phyloP scores from a whole-genome alignment of 2,113 vertebrate genomes.

The Pachypanchax playfairii region DNA sequence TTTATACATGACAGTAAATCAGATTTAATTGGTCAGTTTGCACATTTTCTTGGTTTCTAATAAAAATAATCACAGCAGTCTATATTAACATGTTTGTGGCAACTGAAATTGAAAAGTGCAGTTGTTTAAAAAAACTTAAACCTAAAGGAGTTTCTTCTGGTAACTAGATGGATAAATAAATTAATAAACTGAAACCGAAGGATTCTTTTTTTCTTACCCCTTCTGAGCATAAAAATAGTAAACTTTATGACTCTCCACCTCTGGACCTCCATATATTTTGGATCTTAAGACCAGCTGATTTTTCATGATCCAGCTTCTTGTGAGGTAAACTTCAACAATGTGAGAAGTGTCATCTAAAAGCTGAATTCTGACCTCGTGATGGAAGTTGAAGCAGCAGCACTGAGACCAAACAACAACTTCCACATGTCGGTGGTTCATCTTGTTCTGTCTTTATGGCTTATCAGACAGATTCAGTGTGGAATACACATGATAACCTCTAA shows the following conservation, averaged over 20 bases:
- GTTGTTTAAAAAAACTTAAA: no score
- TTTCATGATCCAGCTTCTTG: neutral
- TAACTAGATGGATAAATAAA: no score
- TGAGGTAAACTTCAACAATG: slow-evolving; percentile 2
- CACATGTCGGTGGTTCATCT: neutral
- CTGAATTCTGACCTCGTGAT: neutral
- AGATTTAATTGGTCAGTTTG: no score
- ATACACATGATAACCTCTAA: neutral
- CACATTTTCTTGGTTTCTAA: no score
- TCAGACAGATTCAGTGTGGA: neutral
- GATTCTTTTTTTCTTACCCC: no score
- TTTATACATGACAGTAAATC: no score
- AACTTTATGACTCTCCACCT: neutral
- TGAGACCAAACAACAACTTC: slow-evolving; percentile 1
- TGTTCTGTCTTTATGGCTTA: neutral
- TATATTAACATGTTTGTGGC: no score
- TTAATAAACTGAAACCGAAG: no score
- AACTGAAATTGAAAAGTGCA: no score
- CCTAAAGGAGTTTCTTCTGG: no score
- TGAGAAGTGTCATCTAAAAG: neutral
- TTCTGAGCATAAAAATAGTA: no score
- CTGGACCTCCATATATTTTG: neutral
- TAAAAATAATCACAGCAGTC: no score
- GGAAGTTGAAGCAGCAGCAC: neutral
- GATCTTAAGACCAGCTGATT: neutral